Evolutionary conservation across 2,797 vertebrate genomes (phyloP).

Genomic region (Poecilia gillii): DNA sequence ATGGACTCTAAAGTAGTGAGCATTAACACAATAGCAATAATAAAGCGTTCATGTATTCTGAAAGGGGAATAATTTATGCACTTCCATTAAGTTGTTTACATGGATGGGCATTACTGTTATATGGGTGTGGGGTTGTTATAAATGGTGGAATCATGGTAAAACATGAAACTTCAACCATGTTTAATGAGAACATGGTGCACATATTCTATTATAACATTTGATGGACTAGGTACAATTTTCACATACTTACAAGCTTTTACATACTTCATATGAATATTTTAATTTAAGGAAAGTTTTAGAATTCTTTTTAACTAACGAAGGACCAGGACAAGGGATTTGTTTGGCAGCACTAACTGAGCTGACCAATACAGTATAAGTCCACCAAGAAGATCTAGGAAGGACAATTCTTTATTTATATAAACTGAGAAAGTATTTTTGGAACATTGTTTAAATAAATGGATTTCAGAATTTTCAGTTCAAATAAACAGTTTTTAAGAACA

Average conservation of each 20-base stretch:
- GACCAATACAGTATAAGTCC: neutral
- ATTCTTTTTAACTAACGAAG: neutral
- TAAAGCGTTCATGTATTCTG: neutral
- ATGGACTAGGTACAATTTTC: neutral
- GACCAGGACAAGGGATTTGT: neutral
- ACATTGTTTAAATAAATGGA: neutral
- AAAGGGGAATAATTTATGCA: neutral
- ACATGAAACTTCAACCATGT: neutral
- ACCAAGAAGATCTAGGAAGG: neutral
- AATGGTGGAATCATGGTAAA: neutral
- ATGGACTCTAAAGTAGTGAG: conserved; percentile 15
- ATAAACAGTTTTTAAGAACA: neutral
- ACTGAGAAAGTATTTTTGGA: too few relatives aligned
- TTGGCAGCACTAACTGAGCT: neutral
- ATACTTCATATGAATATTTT: too few relatives aligned
- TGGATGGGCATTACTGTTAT: neutral
- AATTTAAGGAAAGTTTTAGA: neutral
- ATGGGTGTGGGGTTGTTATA: neutral
- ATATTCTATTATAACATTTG: neutral
- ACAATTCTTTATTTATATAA: too few relatives aligned
- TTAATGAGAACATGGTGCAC: neutral
- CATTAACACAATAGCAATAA: neutral
- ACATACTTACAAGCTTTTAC: too few relatives aligned
- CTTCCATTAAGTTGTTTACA: neutral
- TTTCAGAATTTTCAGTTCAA: neutral